Evolutionary conservation across 2,888 invertebrate species (phyloP).

Genomic region (Criorhina ranunculi): DNA sequence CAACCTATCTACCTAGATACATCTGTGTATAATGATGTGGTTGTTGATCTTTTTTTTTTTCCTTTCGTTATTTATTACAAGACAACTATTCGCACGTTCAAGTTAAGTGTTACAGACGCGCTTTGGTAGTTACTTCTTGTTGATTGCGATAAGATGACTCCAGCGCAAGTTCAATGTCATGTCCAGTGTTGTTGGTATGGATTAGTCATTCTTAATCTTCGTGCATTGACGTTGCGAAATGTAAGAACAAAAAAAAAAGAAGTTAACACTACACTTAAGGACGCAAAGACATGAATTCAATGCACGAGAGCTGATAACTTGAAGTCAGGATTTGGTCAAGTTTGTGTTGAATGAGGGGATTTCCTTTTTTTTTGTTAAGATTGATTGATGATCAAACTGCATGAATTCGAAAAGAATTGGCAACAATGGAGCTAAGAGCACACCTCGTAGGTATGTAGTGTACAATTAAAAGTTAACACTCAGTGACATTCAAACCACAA

Average conservation of each 20-base stretch:
- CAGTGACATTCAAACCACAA: too few relatives aligned
- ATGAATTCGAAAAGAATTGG: too few relatives aligned
- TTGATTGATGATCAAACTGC: too few relatives aligned
- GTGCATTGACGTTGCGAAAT: conserved; percentile 7
- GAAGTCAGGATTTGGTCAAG: neutral
- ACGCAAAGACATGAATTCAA: neutral
- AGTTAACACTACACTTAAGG: neutral
- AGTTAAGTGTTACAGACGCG: conserved; percentile 3
- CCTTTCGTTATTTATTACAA: neutral
- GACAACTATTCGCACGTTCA: conserved; percentile 7
- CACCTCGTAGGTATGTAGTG: too few relatives aligned
- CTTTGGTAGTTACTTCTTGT: conserved; percentile 10
- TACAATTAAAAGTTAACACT: too few relatives aligned
- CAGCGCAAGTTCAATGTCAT: conserved; percentile 64
- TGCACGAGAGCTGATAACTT: conserved; percentile 18
- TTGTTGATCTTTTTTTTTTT: too few relatives aligned
- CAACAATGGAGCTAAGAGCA: too few relatives aligned
- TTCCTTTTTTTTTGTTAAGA: neutral
- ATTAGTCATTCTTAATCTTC: conserved; percentile 48
- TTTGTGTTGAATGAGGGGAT: neutral
- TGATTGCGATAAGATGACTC: conserved; percentile 40
- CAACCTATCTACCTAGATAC: too few relatives aligned
- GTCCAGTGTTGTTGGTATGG: conserved; percentile 24
- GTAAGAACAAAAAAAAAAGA: neutral
- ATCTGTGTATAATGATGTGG: neutral